phyloP scores from a whole-genome alignment of 2,797 vertebrate genomes.

The Staurois parvus region DNA sequence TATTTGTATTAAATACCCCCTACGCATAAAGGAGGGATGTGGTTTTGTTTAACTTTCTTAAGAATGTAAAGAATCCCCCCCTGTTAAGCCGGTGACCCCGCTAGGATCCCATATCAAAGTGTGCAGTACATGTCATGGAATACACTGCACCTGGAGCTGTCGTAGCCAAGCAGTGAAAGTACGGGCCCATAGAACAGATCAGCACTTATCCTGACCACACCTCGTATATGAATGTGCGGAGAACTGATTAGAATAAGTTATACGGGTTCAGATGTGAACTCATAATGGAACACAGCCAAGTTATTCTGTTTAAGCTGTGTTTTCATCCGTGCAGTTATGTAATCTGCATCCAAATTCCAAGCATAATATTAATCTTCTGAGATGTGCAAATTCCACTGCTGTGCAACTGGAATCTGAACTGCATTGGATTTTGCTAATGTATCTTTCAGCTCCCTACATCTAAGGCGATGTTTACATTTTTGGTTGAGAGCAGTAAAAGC shows the following conservation, averaged over 20 bases:
- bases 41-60: constrained; percentile 24
- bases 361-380: constrained; percentile 25
- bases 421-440: not conserved
- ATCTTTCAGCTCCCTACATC: not conserved
- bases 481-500: too few relatives aligned
- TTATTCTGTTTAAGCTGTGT: constrained; percentile 6
- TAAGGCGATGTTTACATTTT: not conserved
- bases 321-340: constrained; percentile 40
- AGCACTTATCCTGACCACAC: not conserved
- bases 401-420: not conserved
- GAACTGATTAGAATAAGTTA: constrained; percentile 1
- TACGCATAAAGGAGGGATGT: not conserved
- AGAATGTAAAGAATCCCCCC: constrained; percentile 42
- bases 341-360: constrained; percentile 34
- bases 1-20: not conserved
- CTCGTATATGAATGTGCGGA: not conserved
- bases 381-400: constrained; percentile 27
- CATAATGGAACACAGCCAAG: constrained; percentile 23
- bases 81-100: not conserved
- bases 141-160: not conserved
- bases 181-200: not conserved
- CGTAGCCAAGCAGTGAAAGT: not conserved
- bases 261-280: not conserved
- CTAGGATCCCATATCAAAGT: constrained; percentile 26
- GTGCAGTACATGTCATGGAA: not conserved